Conservation (phyloP, 2,113 vertebrate genomes). For the Phrynosoma platyrhinos region DNA sequence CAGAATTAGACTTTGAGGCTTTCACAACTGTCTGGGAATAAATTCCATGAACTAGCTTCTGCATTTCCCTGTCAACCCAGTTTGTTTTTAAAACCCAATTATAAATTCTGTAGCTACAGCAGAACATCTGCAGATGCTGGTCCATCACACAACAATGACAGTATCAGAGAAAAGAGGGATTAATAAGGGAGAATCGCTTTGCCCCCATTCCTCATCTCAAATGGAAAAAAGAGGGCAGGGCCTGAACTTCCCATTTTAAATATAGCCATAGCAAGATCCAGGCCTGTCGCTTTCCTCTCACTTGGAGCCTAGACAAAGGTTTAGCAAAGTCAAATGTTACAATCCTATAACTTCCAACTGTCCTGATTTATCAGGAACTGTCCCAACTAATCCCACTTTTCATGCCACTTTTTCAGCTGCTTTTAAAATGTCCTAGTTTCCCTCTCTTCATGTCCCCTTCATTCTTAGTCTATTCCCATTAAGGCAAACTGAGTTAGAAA, state of each 20-base stretch:
- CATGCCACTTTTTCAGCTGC: no score
- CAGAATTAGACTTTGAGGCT: background rate
- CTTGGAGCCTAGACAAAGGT: no score
- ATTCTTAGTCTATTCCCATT: no score
- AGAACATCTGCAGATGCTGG: background rate
- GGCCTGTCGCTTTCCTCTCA: background rate
- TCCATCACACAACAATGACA: background rate
- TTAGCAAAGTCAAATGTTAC: background rate
- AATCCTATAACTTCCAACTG: background rate
- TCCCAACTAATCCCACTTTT: no score
- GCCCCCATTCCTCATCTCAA: no score
- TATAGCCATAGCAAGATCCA: no score
- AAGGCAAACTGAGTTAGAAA: no score
- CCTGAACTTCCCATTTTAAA: background rate
- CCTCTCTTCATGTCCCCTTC: no score
- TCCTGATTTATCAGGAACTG: background rate
- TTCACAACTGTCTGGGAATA: constrained; percentile 33
- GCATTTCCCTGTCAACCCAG: background rate
- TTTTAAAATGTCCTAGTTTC: no score
- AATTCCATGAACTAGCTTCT: constrained; percentile 14
- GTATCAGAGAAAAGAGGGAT: background rate
- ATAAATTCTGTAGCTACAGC: constrained; percentile 20
- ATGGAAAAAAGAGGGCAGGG: background rate
- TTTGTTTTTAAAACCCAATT: constrained; percentile 26
- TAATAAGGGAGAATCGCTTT: background rate